Base-by-base conservation (phyloP, 2,797 vertebrate genomes). In the Hapalemur alaotrensis region DNA sequence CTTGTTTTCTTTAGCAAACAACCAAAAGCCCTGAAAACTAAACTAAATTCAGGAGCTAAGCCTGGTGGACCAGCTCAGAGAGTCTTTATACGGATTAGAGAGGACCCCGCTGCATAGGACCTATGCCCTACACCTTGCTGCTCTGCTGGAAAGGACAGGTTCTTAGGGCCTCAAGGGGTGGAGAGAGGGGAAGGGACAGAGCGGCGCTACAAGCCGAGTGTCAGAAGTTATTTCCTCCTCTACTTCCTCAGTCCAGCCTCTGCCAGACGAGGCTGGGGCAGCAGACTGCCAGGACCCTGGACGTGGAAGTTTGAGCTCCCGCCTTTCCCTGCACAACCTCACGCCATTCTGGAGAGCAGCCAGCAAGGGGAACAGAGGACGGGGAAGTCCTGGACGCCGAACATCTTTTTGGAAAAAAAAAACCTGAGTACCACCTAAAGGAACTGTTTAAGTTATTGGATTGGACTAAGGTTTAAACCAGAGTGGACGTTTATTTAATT, bases 401-500 rank as follows among this genome's bases (percentile, higher is more conserved):
- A 43, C 23, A 0, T 41, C 72, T 92, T 79, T 80, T 57, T 69
- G 82, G 72, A 52, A 86, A n/a, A 46, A 80, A 70, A 89, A 38
- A 38, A 72, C 54, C 46, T 8, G 89, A 93, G 61, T n/a, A 12
- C 59, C 88, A 79, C 50, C 83, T 76, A 69, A 72, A 97, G 85
- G 91, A 82, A 84, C 80, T 43, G 35, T 70, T 93, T 92, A 93
- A 54, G 41, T 88, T 87, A 67, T 84, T 92, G 89, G 89, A 92
- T 79, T 72, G 50, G 72, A 96, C 79, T 73, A 67, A 59, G 67
- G 93, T 85, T 97, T 95, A 96, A 97, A 97, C 89, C 59, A 82
- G 83, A 96, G 54, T 85, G 86, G 96, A 97, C 97, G 75, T 93
- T 96, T 92, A 97, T 98, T 96, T 96, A 89, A 97, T 97, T 97